These are phyloP conservation scores for Chondrosia reniformis DNA, from an alignment of 37 sponge, comb jelly and placozoan species.

Conservation along the genomic window DNA sequence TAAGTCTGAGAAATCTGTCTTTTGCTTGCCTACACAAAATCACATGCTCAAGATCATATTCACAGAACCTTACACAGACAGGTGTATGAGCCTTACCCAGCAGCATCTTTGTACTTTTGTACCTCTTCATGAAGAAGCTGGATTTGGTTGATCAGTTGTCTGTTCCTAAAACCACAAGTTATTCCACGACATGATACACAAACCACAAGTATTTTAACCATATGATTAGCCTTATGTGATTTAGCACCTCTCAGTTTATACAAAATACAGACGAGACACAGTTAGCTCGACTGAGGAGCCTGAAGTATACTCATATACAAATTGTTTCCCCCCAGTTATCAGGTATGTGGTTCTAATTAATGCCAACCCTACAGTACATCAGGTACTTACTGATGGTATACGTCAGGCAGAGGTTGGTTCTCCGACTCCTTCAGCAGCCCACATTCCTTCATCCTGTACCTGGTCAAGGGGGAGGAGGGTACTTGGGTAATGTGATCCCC, in stretches of 20 bases:
- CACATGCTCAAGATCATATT: neutral
- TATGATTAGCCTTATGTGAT: neutral
- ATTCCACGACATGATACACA: neutral
- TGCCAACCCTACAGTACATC: too few relatives aligned
- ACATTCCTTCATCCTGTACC: conserved; percentile 43
- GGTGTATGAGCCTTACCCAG: too few relatives aligned
- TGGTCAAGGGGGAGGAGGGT: neutral
- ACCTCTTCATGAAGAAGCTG: conserved; percentile 49
- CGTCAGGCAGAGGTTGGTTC: conserved; percentile 51
- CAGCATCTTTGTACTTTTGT: conserved; percentile 44
- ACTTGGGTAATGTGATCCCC: too few relatives aligned
- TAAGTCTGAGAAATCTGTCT: conserved; percentile 65
- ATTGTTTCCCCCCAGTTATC: too few relatives aligned
- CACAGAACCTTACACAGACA: neutral
- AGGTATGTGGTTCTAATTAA: too few relatives aligned
- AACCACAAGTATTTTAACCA: neutral
- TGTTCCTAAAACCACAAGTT: conserved; percentile 39
- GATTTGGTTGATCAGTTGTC: conserved; percentile 55
- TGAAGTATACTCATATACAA: too few relatives aligned
- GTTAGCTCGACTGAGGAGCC: too few relatives aligned
- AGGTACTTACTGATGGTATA: conserved; percentile 61
- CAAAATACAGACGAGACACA: too few relatives aligned
- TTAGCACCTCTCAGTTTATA: neutral
- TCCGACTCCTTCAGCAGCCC: conserved; percentile 23
- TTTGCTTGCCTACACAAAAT: conserved; percentile 52